Evolutionary conservation across 2,797 vertebrate genomes (phyloP).

Genomic region (Rhyacichthys aspro): DNA sequence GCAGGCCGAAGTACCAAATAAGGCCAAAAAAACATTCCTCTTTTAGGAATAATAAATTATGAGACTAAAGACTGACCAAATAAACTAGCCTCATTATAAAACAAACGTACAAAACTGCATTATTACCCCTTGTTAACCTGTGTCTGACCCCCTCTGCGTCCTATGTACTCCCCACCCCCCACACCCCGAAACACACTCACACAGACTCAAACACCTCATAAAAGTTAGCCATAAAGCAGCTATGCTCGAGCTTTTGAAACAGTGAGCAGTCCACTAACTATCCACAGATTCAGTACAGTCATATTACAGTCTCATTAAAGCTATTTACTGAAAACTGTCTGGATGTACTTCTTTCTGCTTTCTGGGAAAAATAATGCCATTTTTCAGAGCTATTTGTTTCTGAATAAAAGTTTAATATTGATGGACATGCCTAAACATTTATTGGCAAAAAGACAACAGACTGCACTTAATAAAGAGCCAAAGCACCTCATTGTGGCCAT

Average conservation of each 20-base stretch:
- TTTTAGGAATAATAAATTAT: neutral
- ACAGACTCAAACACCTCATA: slow-evolving; percentile 48
- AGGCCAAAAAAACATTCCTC: too few species aligned
- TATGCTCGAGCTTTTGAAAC: slow-evolving; percentile 11
- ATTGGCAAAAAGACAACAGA: too few species aligned
- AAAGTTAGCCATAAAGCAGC: slow-evolving; percentile 50
- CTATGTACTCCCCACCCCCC: slow-evolving; percentile 1
- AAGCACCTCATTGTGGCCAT: too few species aligned
- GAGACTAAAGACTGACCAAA: neutral
- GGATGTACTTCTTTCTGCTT: slow-evolving; percentile 21
- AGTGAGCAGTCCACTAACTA: slow-evolving; percentile 24
- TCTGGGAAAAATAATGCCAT: neutral
- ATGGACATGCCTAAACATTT: too few species aligned
- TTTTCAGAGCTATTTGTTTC: too few species aligned
- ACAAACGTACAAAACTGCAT: slow-evolving; percentile 14
- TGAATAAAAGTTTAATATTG: too few species aligned
- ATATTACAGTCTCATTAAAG: slow-evolving; percentile 31
- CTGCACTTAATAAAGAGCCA: too few species aligned
- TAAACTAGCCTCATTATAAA: slow-evolving; percentile 9
- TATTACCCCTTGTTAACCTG: slow-evolving; percentile 21
- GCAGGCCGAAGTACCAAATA: too few species aligned
- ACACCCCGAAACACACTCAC: slow-evolving; percentile 13
- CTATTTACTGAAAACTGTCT: slow-evolving; percentile 32
- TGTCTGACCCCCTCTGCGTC: slow-evolving; percentile 20
- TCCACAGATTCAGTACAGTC: slow-evolving; percentile 22